Conservation (phyloP, 2,888 invertebrate species). For the Cosmorhoe ocellata region DNA sequence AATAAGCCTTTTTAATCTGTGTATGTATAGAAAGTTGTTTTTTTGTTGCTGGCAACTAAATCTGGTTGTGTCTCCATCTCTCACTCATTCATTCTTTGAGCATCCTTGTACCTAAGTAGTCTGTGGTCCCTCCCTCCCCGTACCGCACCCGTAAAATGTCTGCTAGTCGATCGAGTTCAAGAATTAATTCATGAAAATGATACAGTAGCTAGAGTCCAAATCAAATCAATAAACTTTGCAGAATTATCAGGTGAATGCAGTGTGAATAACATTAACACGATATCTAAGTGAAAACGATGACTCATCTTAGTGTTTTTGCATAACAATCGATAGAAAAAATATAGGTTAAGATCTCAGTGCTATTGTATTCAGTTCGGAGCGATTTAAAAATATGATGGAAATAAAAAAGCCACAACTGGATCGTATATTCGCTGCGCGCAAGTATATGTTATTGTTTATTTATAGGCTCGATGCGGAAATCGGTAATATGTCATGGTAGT, state of each 20-base stretch:
- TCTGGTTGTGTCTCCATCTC: no score
- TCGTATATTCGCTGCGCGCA: constrained; percentile 56
- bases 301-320: constrained; percentile 76
- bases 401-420: constrained; percentile 56
- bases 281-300: constrained; percentile 56
- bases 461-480: constrained; percentile 74
- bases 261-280: constrained; percentile 43
- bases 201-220: constrained; percentile 55
- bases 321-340: constrained; percentile 81
- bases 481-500: constrained; percentile 74
- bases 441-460: constrained; percentile 74
- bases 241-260: constrained; percentile 68
- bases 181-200: constrained; percentile 65
- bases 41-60: constrained; percentile 44
- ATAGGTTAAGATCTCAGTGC: constrained; percentile 78
- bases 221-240: constrained; percentile 53
- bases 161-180: constrained; percentile 67
- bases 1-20: no score
- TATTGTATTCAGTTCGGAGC: constrained; percentile 67
- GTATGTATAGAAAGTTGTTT: no score
- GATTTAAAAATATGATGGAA: constrained; percentile 63
- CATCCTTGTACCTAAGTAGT: no score
- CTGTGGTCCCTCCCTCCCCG: constrained; percentile 49
- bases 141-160: constrained; percentile 79
- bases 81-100: no score